Base-by-base conservation (phyloP, 2,113 vertebrate genomes). In the Hippocampus abdominalis region DNA sequence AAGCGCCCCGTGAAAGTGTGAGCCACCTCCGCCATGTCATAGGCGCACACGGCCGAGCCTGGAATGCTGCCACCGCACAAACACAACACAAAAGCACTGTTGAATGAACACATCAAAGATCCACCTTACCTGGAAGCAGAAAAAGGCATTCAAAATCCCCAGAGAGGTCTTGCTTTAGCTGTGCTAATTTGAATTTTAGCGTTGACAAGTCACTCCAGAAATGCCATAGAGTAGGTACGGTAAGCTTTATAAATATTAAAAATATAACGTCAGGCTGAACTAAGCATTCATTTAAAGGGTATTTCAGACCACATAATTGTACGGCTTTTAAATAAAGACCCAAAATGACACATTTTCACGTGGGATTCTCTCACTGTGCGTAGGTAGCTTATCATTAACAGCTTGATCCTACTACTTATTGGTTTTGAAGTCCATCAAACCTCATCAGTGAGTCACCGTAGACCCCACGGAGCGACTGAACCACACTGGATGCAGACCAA, bases 21-120 rank as follows among this genome's bases (percentile, higher is more conserved):
- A 83, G 96, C 95, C 72, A 99, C 92, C 73, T 99, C 97, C 18
- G 91, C 91, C 96, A 99, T 97, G 90, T 99, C 96, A 69, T 98
- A 99, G 80, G 96, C 97, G 69, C 97, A 99, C 53, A 99, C 97
- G 0, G 97, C 97, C 51, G 97, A 99, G 72, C 97, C 97, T 42
- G 96, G 96, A 87, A 99, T 99, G 86, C 97, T 99, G 93, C 68
- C 59, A 77, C 9, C 10, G 75, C 81, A 84, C 75, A 66, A 64
- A 64, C 42, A 72, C 27, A 75, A 13, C 74, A 77, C 64, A 74
- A 75, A 62, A 73, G 74, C 71, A 79, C 62, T 66, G 72, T 48
- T 48, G 57, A 67, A 65, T 62, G 29, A 76, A 78, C 46, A 76
- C 68, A 80, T 81, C 69, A 82, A 75, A 84, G 84, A 84, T 82